Conservation (phyloP, 2,113 vertebrate species). For the Salvator merianae region DNA sequence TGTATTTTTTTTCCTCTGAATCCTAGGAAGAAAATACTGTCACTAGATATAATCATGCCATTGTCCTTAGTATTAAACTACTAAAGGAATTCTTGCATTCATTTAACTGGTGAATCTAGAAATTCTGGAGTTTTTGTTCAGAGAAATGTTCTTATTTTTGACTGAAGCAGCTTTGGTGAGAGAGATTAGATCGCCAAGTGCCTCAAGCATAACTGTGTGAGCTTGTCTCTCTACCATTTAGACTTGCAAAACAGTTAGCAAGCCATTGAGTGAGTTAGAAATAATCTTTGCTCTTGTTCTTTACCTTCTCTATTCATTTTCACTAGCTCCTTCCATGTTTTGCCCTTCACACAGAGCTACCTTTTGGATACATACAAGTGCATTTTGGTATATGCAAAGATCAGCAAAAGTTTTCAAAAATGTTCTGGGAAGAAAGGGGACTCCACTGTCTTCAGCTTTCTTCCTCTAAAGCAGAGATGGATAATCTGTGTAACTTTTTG, state of each 20-base stretch:
- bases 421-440: conserved; percentile 29
- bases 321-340: not conserved
- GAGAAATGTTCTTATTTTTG: not conserved
- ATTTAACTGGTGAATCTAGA: not conserved
- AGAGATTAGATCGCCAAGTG: not conserved
- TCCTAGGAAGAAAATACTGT: conserved; percentile 17
- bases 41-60: conserved; percentile 17
- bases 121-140: not conserved
- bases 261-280: not conserved
- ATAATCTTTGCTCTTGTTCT: not conserved
- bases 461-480: not conserved
- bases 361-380: conserved; percentile 26
- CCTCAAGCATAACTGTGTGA: not conserved
- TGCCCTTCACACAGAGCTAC: not conserved
- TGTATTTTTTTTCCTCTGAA: not conserved
- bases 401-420: conserved; percentile 1
- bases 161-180: not conserved
- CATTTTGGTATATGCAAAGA: not conserved
- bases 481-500: no score
- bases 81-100: no score
- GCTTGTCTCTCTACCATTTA: not conserved
- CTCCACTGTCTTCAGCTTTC: conserved; percentile 39
- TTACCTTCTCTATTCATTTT: not conserved
- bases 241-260: not conserved
- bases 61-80: no score